These are phyloP conservation scores for Bujurquina vittata DNA, from an alignment of 2,113 vertebrate genomes.

Conservation along the genomic window DNA sequence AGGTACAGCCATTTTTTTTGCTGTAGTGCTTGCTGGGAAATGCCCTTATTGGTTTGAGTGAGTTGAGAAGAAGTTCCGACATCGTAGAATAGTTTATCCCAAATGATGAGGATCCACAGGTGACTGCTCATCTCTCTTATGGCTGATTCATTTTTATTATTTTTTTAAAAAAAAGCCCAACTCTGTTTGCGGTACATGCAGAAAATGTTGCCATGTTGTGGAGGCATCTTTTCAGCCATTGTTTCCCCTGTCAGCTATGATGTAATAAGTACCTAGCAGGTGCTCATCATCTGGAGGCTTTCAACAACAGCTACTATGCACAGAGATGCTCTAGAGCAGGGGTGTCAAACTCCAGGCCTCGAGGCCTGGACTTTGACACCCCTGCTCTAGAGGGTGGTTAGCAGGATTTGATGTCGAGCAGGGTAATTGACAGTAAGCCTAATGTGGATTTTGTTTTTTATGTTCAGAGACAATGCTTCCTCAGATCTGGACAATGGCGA, in stretches of 20 bases:
- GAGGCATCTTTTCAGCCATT: constrained; percentile 23
- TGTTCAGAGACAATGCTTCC: constrained; percentile 57
- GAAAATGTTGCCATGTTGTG: constrained; percentile 6
- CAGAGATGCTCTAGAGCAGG: constrained; percentile 22
- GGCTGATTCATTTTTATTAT: neutral
- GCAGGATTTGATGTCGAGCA: neutral
- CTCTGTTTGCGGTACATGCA: neutral
- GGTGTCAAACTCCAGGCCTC: too few relatives aligned
- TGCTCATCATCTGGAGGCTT: constrained; percentile 49
- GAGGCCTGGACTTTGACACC: too few relatives aligned
- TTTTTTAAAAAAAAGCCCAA: neutral
- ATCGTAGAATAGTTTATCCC: neutral
- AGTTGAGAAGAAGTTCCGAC: too few relatives aligned
- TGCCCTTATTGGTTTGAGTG: neutral
- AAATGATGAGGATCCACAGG: neutral
- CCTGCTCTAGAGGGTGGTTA: constrained; percentile 27
- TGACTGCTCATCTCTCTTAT: neutral
- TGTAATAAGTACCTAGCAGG: constrained; percentile 44
- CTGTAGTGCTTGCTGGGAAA: neutral
- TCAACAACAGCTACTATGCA: constrained; percentile 46
- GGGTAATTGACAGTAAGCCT: constrained; percentile 6
- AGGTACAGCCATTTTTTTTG: constrained; percentile 58
- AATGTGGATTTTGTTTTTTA: neutral
- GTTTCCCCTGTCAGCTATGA: constrained; percentile 47
- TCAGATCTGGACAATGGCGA: constrained; percentile 66